phyloP scores from a whole-genome alignment of 2,888 invertebrate species.

The Zaprionus obscuricornis region DNA sequence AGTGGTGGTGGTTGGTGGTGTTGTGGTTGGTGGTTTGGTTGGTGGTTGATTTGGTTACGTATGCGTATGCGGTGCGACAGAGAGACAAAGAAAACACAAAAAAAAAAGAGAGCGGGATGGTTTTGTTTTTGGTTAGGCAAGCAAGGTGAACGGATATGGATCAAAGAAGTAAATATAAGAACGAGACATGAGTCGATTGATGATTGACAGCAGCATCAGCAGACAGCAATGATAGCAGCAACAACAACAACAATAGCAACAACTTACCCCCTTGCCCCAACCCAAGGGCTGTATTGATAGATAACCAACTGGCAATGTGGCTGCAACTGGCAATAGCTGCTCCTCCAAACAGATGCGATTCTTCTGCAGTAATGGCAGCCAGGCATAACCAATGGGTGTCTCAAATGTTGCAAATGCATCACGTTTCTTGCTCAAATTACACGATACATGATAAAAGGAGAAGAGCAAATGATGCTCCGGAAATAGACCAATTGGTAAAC shows the following conservation, averaged over 20 bases:
- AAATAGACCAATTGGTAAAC: slow-evolving; percentile 93
- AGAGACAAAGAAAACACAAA: slow-evolving; percentile 33
- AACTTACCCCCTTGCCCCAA: slow-evolving; percentile 93
- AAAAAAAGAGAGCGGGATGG: slow-evolving; percentile 40
- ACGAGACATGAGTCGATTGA: slow-evolving; percentile 62
- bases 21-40: too few species aligned
- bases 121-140: slow-evolving; percentile 68
- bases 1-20: slow-evolving; percentile 18
- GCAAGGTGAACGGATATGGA: slow-evolving; percentile 34
- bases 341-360: slow-evolving; percentile 93
- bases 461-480: slow-evolving; percentile 96
- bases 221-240: too few species aligned
- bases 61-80: slow-evolving; percentile 19
- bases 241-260: slow-evolving; percentile 11
- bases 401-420: slow-evolving; percentile 88
- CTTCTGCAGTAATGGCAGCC: slow-evolving; percentile 94
- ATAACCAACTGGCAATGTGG: slow-evolving; percentile 94
- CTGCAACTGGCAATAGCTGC: slow-evolving; percentile 92
- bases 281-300: slow-evolving; percentile 94
- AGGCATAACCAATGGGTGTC: slow-evolving; percentile 96
- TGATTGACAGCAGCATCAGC: slow-evolving; percentile 30
- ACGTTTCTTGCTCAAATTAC: slow-evolving; percentile 92
- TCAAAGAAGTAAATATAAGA: slow-evolving; percentile 13
- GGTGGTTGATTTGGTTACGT: too few species aligned
- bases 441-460: slow-evolving; percentile 97